Base-by-base conservation (phyloP, 2,113 vertebrate species). In the Oreochromis tanganicae region DNA sequence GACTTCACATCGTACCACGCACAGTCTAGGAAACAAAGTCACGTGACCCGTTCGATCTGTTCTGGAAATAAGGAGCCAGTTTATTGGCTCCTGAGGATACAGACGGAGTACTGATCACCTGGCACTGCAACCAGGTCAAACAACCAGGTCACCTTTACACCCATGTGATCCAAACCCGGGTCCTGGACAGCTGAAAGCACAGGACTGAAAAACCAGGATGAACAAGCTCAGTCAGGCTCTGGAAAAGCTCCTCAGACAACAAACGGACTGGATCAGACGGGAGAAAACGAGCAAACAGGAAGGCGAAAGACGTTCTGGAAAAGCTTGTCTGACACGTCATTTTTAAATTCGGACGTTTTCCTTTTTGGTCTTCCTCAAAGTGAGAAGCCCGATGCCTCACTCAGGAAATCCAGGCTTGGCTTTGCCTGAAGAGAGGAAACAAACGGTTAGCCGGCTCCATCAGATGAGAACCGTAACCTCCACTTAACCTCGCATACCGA, bases 211-310 rank as follows among this genome's bases (percentile, higher is more conserved):
- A 12, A 32, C 16, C 46, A 52, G 73, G 46, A 52, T 1, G 73
- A 78, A n/a, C 17, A 4, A 78, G 73, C 73, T 73, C 66, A 71
- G 66, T 43, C 7, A 0, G 7, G 38, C 21, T 71, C 0, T 43
- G 66, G n/a, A 71, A 43, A 43, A 43, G 66, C 66, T 71, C n/a
- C 66, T 71, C 66, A 11, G 0, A 29, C 24, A 32, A 32, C 61
- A 50, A 46, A 46, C 12, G 0, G 68, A 1, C n/a, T 24, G 36
- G n/a, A 71, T 41, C 63, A 68, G 63, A 4, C 11, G 32, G 27
- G 4, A 2, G 32, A 9, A 32, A 61, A 17, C 8, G 9, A 54
- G 52, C 52, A 17, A 7, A 34, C 38, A 27, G 4, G 7, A 21
- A 41, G 63, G 63, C 8, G 19, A 68, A 57, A 14, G 2, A 1